Evolutionary conservation across 2,113 vertebrate species (phyloP), one percentile per base, ranked within the genome.

Genomic region (Rhagologus leucostigma): DNA sequence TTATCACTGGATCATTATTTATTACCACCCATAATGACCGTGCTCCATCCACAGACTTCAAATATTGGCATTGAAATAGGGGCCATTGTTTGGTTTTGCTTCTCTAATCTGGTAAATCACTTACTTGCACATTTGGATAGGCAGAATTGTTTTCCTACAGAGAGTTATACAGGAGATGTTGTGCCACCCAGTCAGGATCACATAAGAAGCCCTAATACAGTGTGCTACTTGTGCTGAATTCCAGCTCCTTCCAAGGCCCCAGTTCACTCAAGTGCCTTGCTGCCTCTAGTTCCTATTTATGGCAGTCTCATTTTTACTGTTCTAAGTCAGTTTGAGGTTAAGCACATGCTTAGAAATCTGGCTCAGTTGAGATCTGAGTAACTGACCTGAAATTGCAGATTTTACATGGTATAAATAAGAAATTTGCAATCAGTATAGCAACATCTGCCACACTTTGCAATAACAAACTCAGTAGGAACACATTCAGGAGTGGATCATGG

Each of bases 391-490:
- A 90, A 90, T 3, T 81, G 56, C 26, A 81, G 41, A 60, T 75
- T 95, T 90, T 56, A 60, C 17, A 2, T 63, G 22, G 29, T 53
- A 75, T 78, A 93, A 96, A 69, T 53, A 85, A 90, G 64, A 92
- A 87, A 86, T 75, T 59, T 92, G 27, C n/a, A 81, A 68, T 94
- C 86, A 81, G 52, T 68, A 56, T 33, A 88, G 22, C 56, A 94
- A 94, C 68, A 93, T 94, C 95, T 95, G 85, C 79, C 78, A 86
- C 82, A 47, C 24, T 63, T 91, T n/a, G 32, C 78, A 95, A 89
- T 87, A 96, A 84, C 16, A 82, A 94, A 93, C 80, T 62, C 56
- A 84, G 73, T 81, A 93, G 92, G 88, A 95, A 39, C 44, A 78
- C 32, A 57, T 92, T 90, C 60, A 95, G 41, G 37, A 89, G 27